These are phyloP conservation scores for Clavelina lepadiformis DNA, from an alignment of 23 tunicate genomes.

Conservation along the genomic window DNA sequence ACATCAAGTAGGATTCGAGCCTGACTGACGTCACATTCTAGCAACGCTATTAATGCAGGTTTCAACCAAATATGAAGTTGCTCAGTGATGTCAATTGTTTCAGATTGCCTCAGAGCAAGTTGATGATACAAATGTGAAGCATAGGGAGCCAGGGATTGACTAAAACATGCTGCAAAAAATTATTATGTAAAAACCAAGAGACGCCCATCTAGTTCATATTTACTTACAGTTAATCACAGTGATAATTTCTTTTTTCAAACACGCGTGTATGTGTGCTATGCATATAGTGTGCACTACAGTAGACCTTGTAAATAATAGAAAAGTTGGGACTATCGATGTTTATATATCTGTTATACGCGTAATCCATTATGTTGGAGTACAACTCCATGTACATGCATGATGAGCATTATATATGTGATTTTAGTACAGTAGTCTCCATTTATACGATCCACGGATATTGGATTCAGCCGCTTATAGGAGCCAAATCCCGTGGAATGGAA, in stretches of 20 bases:
- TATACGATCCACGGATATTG: conserved; percentile 1
- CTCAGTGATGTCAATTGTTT: background rate
- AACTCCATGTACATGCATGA: no score
- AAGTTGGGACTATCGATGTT: no score
- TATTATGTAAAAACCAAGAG: no score
- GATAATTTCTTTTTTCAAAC: no score
- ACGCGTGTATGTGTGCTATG: no score
- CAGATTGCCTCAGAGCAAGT: conserved; percentile 15
- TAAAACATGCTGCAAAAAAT: conserved; percentile 22
- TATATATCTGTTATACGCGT: no score
- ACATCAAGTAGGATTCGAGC: conserved; percentile 17
- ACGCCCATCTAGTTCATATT: no score
- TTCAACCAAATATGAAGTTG: conserved; percentile 9
- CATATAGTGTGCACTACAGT: no score
- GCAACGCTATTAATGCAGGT: conserved; percentile 4
- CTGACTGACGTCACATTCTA: background rate
- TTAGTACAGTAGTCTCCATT: background rate
- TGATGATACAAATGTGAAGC: conserved; percentile 40
- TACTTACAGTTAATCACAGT: no score
- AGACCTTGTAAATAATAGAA: no score
- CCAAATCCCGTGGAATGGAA: conserved; percentile 2
- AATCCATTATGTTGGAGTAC: no score
- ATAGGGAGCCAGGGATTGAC: conserved; percentile 52
- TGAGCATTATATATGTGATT: no score
- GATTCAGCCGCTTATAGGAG: background rate